Conservation (phyloP, 2,797 vertebrate genomes). For the Vultur gryphus region DNA sequence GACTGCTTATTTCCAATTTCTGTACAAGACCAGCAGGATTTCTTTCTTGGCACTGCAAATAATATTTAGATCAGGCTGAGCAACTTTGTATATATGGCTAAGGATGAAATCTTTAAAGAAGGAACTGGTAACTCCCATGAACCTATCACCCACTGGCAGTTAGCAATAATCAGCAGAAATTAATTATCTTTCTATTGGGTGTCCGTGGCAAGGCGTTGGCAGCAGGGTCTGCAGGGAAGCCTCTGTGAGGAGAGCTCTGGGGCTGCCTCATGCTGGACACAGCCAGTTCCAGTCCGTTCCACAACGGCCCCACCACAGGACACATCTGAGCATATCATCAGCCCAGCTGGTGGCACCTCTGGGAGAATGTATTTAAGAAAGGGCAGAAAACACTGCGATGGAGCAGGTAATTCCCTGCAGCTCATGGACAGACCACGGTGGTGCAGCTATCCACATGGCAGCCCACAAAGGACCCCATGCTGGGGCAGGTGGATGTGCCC, state of each 20-base stretch:
- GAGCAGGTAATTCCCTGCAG: background rate
- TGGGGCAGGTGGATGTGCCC: background rate
- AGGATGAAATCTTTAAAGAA: background rate
- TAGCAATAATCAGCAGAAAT: background rate
- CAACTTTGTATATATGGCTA: background rate
- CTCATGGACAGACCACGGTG: background rate
- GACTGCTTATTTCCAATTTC: background rate
- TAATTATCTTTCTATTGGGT: background rate
- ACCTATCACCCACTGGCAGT: background rate
- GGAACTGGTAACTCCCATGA: background rate
- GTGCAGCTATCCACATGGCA: background rate
- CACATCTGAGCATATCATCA: background rate
- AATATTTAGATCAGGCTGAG: background rate
- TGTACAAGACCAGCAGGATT: background rate
- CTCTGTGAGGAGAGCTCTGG: background rate
- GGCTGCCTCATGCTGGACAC: background rate
- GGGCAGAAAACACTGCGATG: background rate
- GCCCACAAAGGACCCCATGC: background rate
- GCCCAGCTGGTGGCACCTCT: no score
- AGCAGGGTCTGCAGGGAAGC: background rate
- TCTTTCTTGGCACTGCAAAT: background rate
- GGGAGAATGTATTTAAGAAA: background rate
- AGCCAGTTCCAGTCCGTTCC: fast-evolving
- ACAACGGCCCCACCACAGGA: background rate
- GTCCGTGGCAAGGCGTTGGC: background rate